These are phyloP conservation scores for Pterocles orientalis DNA, from an alignment of 2,113 vertebrate species.

Conservation along the genomic window DNA sequence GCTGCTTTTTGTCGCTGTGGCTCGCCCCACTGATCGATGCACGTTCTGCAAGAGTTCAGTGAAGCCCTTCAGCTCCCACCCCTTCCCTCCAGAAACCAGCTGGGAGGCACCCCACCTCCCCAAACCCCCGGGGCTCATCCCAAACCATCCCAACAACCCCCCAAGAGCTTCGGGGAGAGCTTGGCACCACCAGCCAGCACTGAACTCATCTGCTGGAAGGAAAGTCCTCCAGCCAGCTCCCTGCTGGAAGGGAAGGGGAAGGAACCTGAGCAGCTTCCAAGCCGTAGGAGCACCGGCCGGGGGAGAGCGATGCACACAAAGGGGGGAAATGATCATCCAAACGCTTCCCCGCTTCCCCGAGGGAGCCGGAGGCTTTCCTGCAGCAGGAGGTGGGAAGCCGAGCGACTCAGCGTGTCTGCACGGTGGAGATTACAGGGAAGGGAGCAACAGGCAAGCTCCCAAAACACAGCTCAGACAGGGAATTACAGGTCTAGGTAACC, in stretches of 20 bases:
- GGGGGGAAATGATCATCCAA: background rate
- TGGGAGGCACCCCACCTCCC: background rate
- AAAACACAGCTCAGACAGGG: background rate
- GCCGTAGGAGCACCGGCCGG: background rate
- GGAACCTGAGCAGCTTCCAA: background rate
- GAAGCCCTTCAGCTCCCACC: background rate
- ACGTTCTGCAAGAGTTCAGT: background rate
- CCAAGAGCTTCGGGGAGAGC: background rate
- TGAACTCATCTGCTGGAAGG: no score
- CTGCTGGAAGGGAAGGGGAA: background rate
- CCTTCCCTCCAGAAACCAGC: background rate
- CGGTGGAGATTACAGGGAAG: background rate
- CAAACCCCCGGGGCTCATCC: background rate
- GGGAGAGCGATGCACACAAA: background rate
- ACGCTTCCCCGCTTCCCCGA: background rate
- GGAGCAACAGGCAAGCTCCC: background rate
- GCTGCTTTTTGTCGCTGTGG: background rate
- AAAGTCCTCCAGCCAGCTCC: background rate
- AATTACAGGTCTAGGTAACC: background rate
- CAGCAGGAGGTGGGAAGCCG: background rate
- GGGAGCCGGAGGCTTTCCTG: background rate
- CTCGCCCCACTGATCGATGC: rapidly evolving
- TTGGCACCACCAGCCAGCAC: rapidly evolving
- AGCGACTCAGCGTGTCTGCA: rapidly evolving
- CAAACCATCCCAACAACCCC: background rate